Evolutionary conservation across 2,797 vertebrate genomes (phyloP).

Genomic region (Mastacembelus armatus): DNA sequence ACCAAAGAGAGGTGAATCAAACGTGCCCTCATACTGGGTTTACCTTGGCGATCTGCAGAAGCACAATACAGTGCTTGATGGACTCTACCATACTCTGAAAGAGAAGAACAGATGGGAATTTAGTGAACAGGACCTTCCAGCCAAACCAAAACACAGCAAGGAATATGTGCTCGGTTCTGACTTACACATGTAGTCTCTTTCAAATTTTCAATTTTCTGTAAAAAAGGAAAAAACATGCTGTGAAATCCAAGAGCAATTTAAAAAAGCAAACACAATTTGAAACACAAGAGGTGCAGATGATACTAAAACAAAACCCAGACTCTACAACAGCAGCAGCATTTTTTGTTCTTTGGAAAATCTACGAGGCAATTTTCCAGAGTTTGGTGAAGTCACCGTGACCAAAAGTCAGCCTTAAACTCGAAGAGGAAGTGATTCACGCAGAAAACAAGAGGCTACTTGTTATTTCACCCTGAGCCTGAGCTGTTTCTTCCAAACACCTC

Average conservation of each 20-base stretch:
- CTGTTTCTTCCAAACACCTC: constrained; percentile 8
- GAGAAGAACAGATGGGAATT: constrained; percentile 52
- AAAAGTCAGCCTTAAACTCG: constrained; percentile 1
- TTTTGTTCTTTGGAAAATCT: constrained; percentile 12
- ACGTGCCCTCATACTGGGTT: constrained; percentile 53
- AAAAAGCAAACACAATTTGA: constrained; percentile 14
- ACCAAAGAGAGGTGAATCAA: constrained; percentile 18
- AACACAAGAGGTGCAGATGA: not conserved
- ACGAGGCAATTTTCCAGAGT: not conserved
- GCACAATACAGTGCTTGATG: constrained; percentile 99
- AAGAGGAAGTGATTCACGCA: constrained; percentile 53
- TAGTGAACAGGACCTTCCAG: constrained; percentile 16
- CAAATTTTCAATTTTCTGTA: constrained; percentile 96
- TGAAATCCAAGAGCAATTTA: constrained; percentile 10
- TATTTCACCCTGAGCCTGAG: constrained; percentile 16
- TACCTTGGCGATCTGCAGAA: constrained; percentile 99
- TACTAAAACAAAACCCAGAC: constrained; percentile 2
- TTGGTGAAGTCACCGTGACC: not conserved
- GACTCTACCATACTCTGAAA: constrained; percentile 99
- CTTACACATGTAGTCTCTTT: constrained; percentile 99
- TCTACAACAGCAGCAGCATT: not conserved
- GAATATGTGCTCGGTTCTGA: constrained; percentile 53
- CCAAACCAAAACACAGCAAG: constrained; percentile 19
- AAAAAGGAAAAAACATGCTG: constrained; percentile 44
- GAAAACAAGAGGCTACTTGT: not conserved